Conservation (phyloP, 2,113 vertebrate genomes). For the human region GRCh38 chr20:11122501-11123000, state of each 20-base stretch:
- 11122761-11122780: neutral
- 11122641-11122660: neutral
- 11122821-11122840: neutral
- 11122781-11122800: neutral
- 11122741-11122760: neutral
- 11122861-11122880: slow-evolving; percentile 22
- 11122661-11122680: neutral
- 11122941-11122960: neutral
- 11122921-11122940: neutral
- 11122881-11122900: neutral
- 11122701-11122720: neutral
- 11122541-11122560: neutral
- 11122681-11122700: neutral
- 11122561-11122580: neutral
- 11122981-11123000: neutral
- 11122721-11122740: neutral
- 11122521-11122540: neutral
- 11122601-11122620: neutral
- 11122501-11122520: neutral
- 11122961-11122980: neutral
- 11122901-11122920: neutral
- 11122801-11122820: neutral
- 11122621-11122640: neutral
- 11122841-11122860: neutral
- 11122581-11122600: neutral